Conservation (phyloP, 2,113 vertebrate genomes). For the Henicopernis longicauda region DNA sequence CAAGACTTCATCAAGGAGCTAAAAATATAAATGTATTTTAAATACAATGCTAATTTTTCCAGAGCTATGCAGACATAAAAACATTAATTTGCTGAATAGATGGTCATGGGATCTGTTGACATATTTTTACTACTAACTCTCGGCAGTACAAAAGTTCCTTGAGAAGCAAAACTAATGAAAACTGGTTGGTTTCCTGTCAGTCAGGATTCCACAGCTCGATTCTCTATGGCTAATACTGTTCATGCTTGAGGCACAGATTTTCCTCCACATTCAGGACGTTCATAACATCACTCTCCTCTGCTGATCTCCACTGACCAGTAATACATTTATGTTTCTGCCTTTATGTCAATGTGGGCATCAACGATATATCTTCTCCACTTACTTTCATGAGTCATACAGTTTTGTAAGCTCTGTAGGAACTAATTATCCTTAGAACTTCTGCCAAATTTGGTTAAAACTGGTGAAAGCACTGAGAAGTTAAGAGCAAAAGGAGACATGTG, state of each 20-base stretch:
- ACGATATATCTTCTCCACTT: not conserved
- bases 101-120: not conserved
- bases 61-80: not conserved
- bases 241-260: not conserved
- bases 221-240: not conserved
- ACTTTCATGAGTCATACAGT: not conserved
- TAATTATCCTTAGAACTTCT: not conserved
- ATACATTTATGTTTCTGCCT: not conserved
- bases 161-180: conserved; percentile 13
- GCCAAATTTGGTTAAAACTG: not conserved
- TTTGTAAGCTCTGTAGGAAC: not conserved
- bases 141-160: not conserved
- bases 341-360: not conserved
- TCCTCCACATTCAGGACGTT: not conserved
- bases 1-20: not conserved
- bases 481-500: not conserved
- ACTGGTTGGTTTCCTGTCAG: not conserved
- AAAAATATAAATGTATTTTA: not conserved
- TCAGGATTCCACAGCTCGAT: not conserved
- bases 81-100: not conserved
- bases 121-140: not conserved
- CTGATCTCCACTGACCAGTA: not conserved
- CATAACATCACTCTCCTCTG: not conserved
- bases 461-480: not conserved
- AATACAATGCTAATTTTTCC: not conserved